Evolutionary conservation across 2,888 invertebrate genomes (phyloP), one percentile per base, ranked within the genome.

Genomic region (Eupithecia pulchellata): DNA sequence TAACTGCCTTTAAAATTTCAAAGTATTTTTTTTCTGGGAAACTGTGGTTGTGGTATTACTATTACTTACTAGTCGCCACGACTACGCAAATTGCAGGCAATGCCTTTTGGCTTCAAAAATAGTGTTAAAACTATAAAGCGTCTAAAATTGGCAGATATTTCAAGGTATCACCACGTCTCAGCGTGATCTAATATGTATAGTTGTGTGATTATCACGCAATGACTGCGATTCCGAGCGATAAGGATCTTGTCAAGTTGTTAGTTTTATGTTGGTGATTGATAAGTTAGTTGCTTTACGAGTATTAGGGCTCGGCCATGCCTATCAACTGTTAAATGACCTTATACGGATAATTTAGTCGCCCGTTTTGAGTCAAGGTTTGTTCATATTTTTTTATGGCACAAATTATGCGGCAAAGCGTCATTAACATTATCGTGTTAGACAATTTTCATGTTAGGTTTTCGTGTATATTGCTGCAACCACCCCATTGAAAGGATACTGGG

Each of bases 181-280:
- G 32, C 30, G 39, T 42, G 42, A 58, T 39, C 17, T 17, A 4
- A 29, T 57, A 29, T 57, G 57, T 29, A 29, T 29, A 57, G 57
- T 29, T 29, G 57, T 52, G 66, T 71, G 67, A 72, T 62, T 68
- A 68, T 68, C 72, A 72, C 66, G 72, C 65, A 36, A 60, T 47
- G 58, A 60, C 58, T 60, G 64, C 68, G 27, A 57, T 71, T 68
- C 14, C 32, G 13, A 47, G 60, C 36, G 42, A 66, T 68, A 65
- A 55, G 57, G 27, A 57, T 57, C 57, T 25, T 29, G 57, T 29
- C 57, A 57, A 4, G 42, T 52, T 64, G 61, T 65, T 29, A 60
- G 64, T 42, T 68, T 61, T 61, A 60, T 61, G 58, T 47, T 42
- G 29, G 27, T 67, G 47, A 68, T 42, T 60, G 64, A 72, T 72